phyloP scores from a whole-genome alignment of 1,140 invertebrate genomes.

The Wiebesia pumilae region DNA sequence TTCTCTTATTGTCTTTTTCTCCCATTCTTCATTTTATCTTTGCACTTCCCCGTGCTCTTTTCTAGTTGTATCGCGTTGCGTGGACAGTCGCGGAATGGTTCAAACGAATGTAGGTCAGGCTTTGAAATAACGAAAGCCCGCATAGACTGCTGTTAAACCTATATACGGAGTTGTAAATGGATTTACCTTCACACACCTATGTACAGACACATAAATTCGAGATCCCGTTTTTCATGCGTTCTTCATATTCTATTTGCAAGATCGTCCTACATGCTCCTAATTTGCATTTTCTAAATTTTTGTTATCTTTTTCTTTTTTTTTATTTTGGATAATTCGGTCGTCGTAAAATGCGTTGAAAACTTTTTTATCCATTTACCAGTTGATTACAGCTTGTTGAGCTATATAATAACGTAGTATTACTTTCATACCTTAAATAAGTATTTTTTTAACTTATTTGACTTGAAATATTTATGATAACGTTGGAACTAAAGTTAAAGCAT shows the following conservation, averaged over 20 bases:
- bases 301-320: not conserved
- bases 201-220: not conserved
- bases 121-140: conserved; percentile 58
- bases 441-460: not conserved
- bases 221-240: not conserved
- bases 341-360: not conserved
- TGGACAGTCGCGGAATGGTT: conserved; percentile 37
- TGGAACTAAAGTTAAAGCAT: not conserved
- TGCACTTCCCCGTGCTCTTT: not conserved
- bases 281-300: not conserved
- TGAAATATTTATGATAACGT: not conserved
- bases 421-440: not conserved
- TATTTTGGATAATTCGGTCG: not conserved
- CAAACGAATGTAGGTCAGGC: conserved; percentile 57
- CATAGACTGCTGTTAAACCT: conserved; percentile 47
- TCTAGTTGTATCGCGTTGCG: not conserved
- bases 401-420: not conserved
- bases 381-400: not conserved
- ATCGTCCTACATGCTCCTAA: not conserved
- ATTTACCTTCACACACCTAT: conserved; percentile 21
- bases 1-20: conserved; percentile 16
- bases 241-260: not conserved
- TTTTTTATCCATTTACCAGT: not conserved
- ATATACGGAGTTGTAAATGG: conserved; percentile 54
- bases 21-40: not conserved